Evolutionary conservation across 2,888 invertebrate species (phyloP).

Genomic region (Vannuccia rotundouncinata): DNA sequence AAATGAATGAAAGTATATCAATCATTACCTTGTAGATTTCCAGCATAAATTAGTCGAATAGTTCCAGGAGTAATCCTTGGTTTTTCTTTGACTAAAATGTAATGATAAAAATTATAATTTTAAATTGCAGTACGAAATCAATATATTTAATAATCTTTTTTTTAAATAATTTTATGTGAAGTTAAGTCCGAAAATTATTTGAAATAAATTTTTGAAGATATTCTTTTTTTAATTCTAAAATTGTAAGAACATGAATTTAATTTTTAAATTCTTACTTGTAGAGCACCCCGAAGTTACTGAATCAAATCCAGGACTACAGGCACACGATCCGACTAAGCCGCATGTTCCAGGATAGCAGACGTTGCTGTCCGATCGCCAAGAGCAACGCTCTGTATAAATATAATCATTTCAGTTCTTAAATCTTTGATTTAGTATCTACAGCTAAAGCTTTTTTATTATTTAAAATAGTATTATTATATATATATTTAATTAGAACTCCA

Average conservation of each 20-base stretch:
- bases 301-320: background rate
- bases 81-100: constrained; percentile 8
- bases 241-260: background rate
- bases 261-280: background rate
- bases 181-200: background rate
- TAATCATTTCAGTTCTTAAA: too few species aligned
- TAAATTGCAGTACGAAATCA: background rate
- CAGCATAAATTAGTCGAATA: background rate
- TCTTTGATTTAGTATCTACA: too few species aligned
- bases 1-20: too few species aligned
- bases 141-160: background rate
- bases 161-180: background rate
- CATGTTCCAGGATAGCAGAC: constrained; percentile 5
- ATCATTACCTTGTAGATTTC: background rate
- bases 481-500: too few species aligned
- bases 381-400: background rate
- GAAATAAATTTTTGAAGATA: background rate
- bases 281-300: background rate
- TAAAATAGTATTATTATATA: too few species aligned
- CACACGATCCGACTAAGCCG: background rate
- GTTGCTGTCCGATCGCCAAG: constrained; percentile 29
- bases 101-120: background rate
- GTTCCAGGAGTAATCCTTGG: constrained; percentile 10
- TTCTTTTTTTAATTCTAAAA: background rate
- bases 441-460: too few species aligned